Evolutionary conservation across 2,888 invertebrate species (phyloP), one percentile per base, ranked within the genome.

Genomic region (Volucella inflata): DNA sequence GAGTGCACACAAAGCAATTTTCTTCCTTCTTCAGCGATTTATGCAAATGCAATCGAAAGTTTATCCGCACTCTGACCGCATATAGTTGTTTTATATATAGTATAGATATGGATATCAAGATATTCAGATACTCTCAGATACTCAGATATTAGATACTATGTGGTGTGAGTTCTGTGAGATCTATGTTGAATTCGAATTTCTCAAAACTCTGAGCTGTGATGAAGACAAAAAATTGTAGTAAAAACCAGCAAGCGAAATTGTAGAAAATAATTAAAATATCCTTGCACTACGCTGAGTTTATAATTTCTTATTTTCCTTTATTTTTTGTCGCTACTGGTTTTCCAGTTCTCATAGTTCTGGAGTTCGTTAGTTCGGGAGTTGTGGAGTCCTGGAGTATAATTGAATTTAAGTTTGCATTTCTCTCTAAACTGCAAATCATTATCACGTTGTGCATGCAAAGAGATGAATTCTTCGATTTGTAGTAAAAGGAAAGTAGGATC

Each of bases 31-130:
- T 81, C 76, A 81, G 72, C 81, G 81, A 85, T 85, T 85, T 85
- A 85, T 85, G 85, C 85, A 85, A 85, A 85, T 81, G 85, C 85
- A 81, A 81, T 85, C 72, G 85, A 68, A 85, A 85, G 72, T 85
- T 85, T 85, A 85, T 81, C 85, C 77, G 72, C 85, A 77, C 72
- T 80, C 76, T 85, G 84, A 85, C 84, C 84, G 67, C 71, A 51
- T 74, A 62, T 50, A 62, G 8, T 12, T 62, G 67, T 46, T 17
- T 57, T 6, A 30, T 30, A 30, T 6, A 30, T 6, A 30, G 48
- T 6, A 30, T 6, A 30, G 48, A 10, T 8, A 36, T 42, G 6
- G 12, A 46, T 14, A 14, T 46, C 11, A 12, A 12, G 46, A 46
- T 46, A 46, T 46, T 10, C 46, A 30, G 30, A 30, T 30, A 30